Evolutionary conservation across 2,113 vertebrate species (phyloP).

Genomic region (Eclectus roratus): DNA sequence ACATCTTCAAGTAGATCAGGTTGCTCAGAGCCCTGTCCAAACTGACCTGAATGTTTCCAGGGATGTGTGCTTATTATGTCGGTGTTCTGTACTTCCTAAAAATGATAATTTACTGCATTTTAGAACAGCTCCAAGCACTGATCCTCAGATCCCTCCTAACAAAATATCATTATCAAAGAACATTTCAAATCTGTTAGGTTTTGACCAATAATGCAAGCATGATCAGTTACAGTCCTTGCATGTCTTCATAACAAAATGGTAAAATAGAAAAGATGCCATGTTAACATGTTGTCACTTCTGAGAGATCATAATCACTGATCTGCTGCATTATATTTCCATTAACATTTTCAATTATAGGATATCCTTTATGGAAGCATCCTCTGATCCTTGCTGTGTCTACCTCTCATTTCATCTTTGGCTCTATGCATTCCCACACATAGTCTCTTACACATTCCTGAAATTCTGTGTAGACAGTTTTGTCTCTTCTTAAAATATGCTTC

Average conservation of each 20-base stretch:
- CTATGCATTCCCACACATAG: not conserved
- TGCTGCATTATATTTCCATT: accelerated
- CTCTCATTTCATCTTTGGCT: not conserved
- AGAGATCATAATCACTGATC: not conserved
- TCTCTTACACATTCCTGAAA: not conserved
- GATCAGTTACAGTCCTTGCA: not conserved
- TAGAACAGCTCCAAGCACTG: not conserved
- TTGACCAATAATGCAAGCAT: not conserved
- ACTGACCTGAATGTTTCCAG: not conserved
- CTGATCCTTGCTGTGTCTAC: not conserved
- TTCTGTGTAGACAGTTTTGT: not conserved
- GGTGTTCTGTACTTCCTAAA: not conserved
- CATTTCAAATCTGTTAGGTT: not conserved
- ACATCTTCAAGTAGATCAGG: not conserved
- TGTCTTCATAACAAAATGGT: accelerated
- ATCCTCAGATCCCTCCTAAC: not conserved
- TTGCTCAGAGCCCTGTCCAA: not conserved
- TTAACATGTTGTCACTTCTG: not conserved
- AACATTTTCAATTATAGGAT: not conserved
- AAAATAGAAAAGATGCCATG: not conserved
- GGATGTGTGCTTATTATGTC: accelerated
- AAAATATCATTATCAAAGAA: not conserved
- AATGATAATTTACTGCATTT: not conserved
- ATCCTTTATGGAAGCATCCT: accelerated
- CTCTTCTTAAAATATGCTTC: conserved; percentile 12